A percentile compares a stretch with the other conserved stretches of the same genome.
Conservation (phyloP, 2,888 invertebrate species). For the Dusona sp. region DNA sequence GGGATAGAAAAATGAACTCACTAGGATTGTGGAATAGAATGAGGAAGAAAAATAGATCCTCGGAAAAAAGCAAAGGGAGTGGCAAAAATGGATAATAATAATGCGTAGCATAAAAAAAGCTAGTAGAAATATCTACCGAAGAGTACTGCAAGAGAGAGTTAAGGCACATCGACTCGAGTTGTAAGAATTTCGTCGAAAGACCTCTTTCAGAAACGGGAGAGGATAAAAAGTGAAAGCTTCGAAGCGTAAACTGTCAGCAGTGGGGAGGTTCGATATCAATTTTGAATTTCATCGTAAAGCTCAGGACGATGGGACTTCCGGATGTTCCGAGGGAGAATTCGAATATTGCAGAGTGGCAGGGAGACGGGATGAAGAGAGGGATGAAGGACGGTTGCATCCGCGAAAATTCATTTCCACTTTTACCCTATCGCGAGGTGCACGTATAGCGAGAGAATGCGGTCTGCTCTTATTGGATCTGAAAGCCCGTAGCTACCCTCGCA, state of each 20-base stretch:
- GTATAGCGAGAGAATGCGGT: constrained; percentile 1
- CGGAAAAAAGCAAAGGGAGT: constrained; percentile 12
- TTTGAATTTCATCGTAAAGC: constrained; percentile 67
- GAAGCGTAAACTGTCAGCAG: constrained; percentile 55
- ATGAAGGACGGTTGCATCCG: constrained; percentile 28
- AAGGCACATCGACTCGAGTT: constrained; percentile 1
- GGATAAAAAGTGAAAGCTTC: constrained; percentile 39
- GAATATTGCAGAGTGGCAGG: not conserved
- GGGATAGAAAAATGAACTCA: constrained; percentile 19
- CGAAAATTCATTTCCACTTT: constrained; percentile 70
- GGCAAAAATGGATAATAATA: constrained; percentile 8
- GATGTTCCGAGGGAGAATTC: constrained; percentile 24
- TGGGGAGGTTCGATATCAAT: constrained; percentile 66
- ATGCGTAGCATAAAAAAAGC: constrained; percentile 9
- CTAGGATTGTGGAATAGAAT: not conserved
- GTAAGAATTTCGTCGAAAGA: constrained; percentile 19
- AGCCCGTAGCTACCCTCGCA: constrained; percentile 1
- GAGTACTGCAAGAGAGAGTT: constrained; percentile 1
- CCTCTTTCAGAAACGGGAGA: constrained; percentile 10
- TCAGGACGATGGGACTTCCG: constrained; percentile 62
- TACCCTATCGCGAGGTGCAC: constrained; percentile 23
- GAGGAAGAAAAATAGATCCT: not conserved
- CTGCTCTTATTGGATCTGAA: constrained; percentile 62
- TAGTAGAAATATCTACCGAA: constrained; percentile 5
- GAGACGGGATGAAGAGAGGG: not conserved